Evolutionary conservation across 2,888 invertebrate genomes (phyloP), one percentile per base, ranked within the genome.

Genomic region (Pyrrhia umbra): DNA sequence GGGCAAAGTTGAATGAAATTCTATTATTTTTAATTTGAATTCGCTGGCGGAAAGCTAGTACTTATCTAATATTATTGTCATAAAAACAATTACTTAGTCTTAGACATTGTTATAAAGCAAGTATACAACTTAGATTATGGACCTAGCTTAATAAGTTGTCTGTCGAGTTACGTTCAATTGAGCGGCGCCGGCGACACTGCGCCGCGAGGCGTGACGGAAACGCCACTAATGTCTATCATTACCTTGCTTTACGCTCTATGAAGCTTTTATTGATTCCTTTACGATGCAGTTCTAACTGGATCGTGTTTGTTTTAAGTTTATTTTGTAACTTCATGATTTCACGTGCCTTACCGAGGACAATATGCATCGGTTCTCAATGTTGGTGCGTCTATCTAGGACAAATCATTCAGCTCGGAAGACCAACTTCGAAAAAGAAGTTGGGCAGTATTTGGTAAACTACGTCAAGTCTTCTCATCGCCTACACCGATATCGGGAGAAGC

Each of bases 161-260:
- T 56, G 60, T 55, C 39, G 54, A 46, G 57, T 65, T 65, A 60
- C n/a, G 75, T 58, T 74, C 55, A 68, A 74, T 74, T 65, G 60
- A 60, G 23, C 60, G 54, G 43, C 51, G 59, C 68, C 20, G 39
- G 27, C 69, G 59, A 15, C 62, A 56, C 20, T 6, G 50, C 27
- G n/a, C n/a, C n/a, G n/a, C n/a, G n/a, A n/a, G n/a, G n/a, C 40
- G 10, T 68, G 52, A 68, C 77, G 64, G 73, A 73, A 73, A 30
- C 42, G 45, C 18, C 8, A 13, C 25, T 73, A 47, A 72, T 59
- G 18, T 51, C 20, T 23, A 68, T 49, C 49, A 40, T 72, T 50
- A 55, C 13, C 63, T 13, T 51, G 52, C 1, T 66, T 56, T 45
- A 69, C 51, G 63, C 16, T 62, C 43, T 6, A 34, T 15, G 55